Evolutionary conservation across 2,888 invertebrate genomes (phyloP), one percentile per base, ranked within the genome.

Genomic region (Thelaira solivaga): DNA sequence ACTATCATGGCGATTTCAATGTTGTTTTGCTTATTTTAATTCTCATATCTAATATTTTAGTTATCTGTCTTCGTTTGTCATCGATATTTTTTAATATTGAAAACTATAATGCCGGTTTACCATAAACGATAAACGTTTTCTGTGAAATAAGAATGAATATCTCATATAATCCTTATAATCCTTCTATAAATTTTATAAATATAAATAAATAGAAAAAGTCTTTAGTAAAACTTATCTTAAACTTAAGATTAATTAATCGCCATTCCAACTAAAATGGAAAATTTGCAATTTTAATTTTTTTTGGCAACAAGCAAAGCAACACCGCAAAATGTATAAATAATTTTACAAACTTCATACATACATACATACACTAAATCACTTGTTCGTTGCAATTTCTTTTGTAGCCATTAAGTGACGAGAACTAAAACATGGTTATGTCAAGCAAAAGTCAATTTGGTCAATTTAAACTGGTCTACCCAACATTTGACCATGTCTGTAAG

Each of bases 381-480:
- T 69, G 51, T 69, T 22, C 41, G 61, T 16, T 51, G 41, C 41
- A 69, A 69, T 68, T 74, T 74, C 65, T 74, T 75, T 68, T 24
- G 53, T 45, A 75, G 65, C 59, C n/a, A 43, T 43, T n/a, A 49
- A 73, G 43, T 74, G 74, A 53, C 57, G 74, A 67, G 67, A 74
- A 74, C 67, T 67, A 51, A 74, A 74, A 74, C 67, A 75, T 75
- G 74, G 57, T 68, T 68, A 75, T 75, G 74, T 75, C 74, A 75
- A 68, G 45, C 61, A 53, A 75, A 61, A 75, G 53, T 68, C 61
- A 67, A 68, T 59, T 68, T 75, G 74, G 67, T 62, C 67, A 61
- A 61, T 75, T 74, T 65, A 74, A 78, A 78, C 74, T 69, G 78
- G 78, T 78, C 78, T 55, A 61, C 45, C 61, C 67, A 75, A 75